A percentile compares a stretch with the other conserved stretches of the same genome.
Conservation (phyloP, 1,140 invertebrate species). For the Oryctes rhinoceros region DNA sequence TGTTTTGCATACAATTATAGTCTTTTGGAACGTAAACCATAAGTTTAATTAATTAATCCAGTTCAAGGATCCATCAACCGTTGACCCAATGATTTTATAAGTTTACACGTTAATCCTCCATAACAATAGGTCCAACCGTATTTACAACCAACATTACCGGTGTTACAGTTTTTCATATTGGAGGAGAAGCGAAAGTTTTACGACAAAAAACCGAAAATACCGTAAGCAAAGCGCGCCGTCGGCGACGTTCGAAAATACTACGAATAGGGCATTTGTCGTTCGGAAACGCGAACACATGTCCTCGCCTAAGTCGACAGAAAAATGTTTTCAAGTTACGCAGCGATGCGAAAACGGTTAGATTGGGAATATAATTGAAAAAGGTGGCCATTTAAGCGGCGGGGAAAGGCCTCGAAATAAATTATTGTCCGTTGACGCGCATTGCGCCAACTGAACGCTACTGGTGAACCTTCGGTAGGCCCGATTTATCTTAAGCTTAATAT, state of each 20-base stretch:
- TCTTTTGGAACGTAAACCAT: too few relatives aligned
- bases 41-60: too few relatives aligned
- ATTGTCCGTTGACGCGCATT: conserved; percentile 57
- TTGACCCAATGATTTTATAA: too few relatives aligned
- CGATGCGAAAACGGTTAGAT: conserved; percentile 59
- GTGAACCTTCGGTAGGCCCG: too few relatives aligned
- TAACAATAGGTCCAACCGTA: background rate
- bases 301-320: conserved; percentile 51
- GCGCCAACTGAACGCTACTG: too few relatives aligned
- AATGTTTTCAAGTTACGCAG: conserved; percentile 58
- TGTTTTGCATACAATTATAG: too few relatives aligned
- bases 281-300: conserved; percentile 54
- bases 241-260: conserved; percentile 39
- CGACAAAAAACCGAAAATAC: background rate
- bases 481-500: too few relatives aligned
- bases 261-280: conserved; percentile 44
- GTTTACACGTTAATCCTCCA: background rate
- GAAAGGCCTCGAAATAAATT: conserved; percentile 55
- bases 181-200: background rate
- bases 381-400: conserved; percentile 56
- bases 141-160: background rate
- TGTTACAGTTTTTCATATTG: background rate
- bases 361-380: conserved; percentile 61
- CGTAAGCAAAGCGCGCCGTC: background rate
- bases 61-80: too few relatives aligned